These are phyloP conservation scores for Kryptolebias ocellatus DNA, from an alignment of 2,797 vertebrate species.

Conservation along the genomic window DNA sequence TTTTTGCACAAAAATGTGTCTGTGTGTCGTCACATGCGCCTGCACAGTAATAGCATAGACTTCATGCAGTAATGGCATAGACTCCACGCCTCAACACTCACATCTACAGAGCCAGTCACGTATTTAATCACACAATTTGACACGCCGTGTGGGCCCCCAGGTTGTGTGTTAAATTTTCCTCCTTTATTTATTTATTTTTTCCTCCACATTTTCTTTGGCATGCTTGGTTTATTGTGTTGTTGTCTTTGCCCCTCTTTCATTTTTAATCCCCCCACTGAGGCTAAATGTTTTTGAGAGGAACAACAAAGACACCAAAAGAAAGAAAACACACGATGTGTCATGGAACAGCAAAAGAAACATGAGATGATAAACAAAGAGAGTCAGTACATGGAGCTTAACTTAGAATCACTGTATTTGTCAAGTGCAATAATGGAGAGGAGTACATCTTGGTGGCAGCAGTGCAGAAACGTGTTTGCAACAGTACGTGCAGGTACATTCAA, in stretches of 20 bases:
- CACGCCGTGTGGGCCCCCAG: constrained; percentile 73
- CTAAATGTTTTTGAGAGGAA: constrained; percentile 67
- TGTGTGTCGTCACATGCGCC: constrained; percentile 3
- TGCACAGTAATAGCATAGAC: constrained; percentile 33
- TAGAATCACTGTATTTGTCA: constrained; percentile 51
- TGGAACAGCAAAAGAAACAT: constrained; percentile 47
- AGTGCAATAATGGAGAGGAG: constrained; percentile 34
- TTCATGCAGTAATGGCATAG: constrained; percentile 57
- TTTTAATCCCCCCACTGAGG: constrained; percentile 75
- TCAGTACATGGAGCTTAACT: constrained; percentile 33
- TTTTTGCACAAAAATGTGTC: constrained; percentile 13
- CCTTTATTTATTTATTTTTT: constrained; percentile 7
- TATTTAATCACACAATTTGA: constrained; percentile 85
- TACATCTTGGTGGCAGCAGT: constrained; percentile 11
- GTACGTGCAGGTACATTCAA: constrained; percentile 24
- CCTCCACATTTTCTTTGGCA: constrained; percentile 36
- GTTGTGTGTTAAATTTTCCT: constrained; percentile 74
- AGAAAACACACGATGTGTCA: constrained; percentile 57
- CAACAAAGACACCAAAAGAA: constrained; percentile 60
- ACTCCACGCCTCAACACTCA: constrained; percentile 63
- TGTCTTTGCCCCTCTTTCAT: constrained; percentile 73
- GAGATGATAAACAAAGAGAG: constrained; percentile 41
- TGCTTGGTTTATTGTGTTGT: constrained; percentile 69
- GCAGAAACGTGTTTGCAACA: constrained; percentile 24
- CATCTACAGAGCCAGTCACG: constrained; percentile 77